These are phyloP conservation scores for Drosophila bocqueti DNA, from an alignment of 1,140 invertebrate species.

Conservation along the genomic window DNA sequence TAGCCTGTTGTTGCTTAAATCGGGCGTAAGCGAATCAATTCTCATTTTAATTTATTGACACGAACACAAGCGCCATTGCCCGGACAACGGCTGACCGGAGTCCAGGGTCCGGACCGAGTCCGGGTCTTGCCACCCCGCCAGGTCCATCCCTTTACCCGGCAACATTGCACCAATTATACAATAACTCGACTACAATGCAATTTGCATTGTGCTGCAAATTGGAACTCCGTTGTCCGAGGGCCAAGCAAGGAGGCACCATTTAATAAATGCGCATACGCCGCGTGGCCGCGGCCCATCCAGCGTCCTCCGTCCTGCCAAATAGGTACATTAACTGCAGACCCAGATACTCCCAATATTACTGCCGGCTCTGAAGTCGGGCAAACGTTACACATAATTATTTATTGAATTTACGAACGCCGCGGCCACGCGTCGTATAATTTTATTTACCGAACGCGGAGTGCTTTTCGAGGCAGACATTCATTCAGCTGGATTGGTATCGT, in stretches of 20 bases:
- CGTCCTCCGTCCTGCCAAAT: conserved; percentile 31
- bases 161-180: conserved; percentile 81
- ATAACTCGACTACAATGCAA: conserved; percentile 83
- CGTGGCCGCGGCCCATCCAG: conserved; percentile 28
- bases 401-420: conserved; percentile 68
- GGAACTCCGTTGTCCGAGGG: conserved; percentile 60
- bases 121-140: conserved; percentile 14
- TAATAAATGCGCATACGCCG: conserved; percentile 80
- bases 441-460: conserved; percentile 66
- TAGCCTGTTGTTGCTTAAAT: conserved; percentile 79
- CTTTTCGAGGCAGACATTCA: conserved; percentile 64
- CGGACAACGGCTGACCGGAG: conserved; percentile 14
- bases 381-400: conserved; percentile 74
- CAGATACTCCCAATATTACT: conserved; percentile 24
- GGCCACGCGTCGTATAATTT: conserved; percentile 44
- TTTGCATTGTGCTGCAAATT: conserved; percentile 81
- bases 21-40: conserved; percentile 83
- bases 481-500: conserved; percentile 25
- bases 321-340: conserved; percentile 75
- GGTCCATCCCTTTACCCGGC: conserved; percentile 11
- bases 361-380: conserved; percentile 21
- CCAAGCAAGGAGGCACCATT: conserved; percentile 60
- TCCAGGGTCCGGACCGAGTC: conserved; percentile 6
- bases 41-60: conserved; percentile 84
- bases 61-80: conserved; percentile 62